A percentile compares a stretch with the other conserved stretches of the same genome.
Evolutionary conservation across 1,140 invertebrate species (phyloP).

Genomic region (Drosophila jambulina): DNA sequence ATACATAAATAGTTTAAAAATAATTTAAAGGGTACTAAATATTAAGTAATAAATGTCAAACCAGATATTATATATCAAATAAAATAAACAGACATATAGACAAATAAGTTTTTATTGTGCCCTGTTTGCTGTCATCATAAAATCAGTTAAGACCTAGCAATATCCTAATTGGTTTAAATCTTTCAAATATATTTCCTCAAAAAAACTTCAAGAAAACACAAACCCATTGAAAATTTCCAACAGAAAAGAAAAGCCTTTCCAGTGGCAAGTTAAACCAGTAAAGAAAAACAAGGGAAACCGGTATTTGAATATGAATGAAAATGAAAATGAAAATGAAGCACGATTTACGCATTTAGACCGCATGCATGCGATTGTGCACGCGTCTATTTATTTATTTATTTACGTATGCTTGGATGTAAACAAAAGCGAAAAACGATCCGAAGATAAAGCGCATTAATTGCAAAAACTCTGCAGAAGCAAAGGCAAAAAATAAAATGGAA

Average conservation of each 20-base stretch:
- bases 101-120: neutral
- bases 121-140: neutral
- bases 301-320: constrained; percentile 43
- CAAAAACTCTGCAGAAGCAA: constrained; percentile 33
- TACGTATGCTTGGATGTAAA: constrained; percentile 73
- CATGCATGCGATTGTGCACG: constrained; percentile 18
- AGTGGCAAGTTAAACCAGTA: neutral
- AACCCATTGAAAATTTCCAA: neutral
- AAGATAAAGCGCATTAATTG: constrained; percentile 77
- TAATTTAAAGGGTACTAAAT: neutral
- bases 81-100: neutral
- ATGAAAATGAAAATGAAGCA: constrained; percentile 46
- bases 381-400: constrained; percentile 73
- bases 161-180: neutral
- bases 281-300: constrained; percentile 26
- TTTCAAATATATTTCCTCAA: neutral
- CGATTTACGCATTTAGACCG: constrained; percentile 26
- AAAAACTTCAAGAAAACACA: neutral
- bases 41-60: neutral
- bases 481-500: constrained; percentile 4
- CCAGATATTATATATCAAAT: neutral
- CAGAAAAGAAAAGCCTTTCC: neutral
- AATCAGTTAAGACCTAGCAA: neutral
- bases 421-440: constrained; percentile 59
- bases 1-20: neutral